Evolutionary conservation across 2,797 vertebrate species (phyloP), one percentile per base, ranked within the genome.

Genomic region (Cyclopterus lumpus): DNA sequence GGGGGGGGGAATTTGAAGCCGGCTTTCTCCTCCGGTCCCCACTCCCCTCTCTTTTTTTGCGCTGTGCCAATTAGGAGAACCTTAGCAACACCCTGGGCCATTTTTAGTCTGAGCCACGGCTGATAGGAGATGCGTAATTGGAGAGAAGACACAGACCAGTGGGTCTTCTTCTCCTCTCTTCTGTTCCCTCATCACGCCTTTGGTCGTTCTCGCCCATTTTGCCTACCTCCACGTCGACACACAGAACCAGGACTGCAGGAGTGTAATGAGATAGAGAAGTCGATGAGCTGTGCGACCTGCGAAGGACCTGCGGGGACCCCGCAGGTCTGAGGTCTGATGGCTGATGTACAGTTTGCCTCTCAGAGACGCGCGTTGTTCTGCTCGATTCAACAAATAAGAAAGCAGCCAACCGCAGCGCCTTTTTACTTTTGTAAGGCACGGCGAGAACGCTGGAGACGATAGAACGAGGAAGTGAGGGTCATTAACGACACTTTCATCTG

Each of bases 11-110:
- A 85, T 85, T 69, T 82, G 63, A 75, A 48, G 75, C 77, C 20
- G 38, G 10, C 72, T 76, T 85, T 79, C 80, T 68, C 48, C 51
- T 20, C 72, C 40, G 54, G 61, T 82, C 51, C 73, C 75, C 74
- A 63, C 83, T 66, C 86, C 79, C 75, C 60, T 75, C 66, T 82
- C 59, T 49, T 49, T 22, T 78, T 82, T 77, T 81, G 68, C 32
- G 2, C 79, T 18, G 77, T 77, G 81, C 93, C 91, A 93, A 94
- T 94, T 93, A 94, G 89, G 78, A 82, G 72, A 83, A 71, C 69
- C 80, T 82, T 75, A 90, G 88, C 78, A 65, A 75, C 85, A 91
- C 84, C 79, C 10, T 40, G 81, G 83, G 84, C 85, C 75, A 79
- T 91, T 87, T 90, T 88, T 83, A 90, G 71, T 86, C 82, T 75